Percentiles rank a stretch among this genome's conserved stretches.
phyloP scores from a whole-genome alignment of 2,113 vertebrate genomes.

The Pholis gunnellus region DNA sequence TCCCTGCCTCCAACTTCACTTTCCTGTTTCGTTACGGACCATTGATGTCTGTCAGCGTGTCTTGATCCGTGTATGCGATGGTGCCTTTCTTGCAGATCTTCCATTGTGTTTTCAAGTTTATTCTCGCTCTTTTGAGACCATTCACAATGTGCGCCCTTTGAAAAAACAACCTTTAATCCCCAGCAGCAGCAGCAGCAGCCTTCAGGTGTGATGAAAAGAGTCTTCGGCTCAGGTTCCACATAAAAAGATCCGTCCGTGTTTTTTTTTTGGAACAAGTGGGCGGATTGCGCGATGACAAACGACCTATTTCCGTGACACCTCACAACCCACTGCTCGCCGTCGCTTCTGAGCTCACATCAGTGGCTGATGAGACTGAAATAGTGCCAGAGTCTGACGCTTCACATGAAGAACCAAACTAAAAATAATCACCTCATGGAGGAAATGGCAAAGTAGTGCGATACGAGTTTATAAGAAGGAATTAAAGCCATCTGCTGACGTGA shows the following conservation, averaged over 20 bases:
- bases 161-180: conserved; percentile 13
- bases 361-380: conserved; percentile 58
- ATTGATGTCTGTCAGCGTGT: neutral
- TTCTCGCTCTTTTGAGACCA: neutral
- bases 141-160: conserved; percentile 2
- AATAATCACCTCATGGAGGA: conserved; percentile 30
- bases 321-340: conserved; percentile 38
- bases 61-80: neutral
- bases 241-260: conserved; percentile 21
- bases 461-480: conserved; percentile 7
- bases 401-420: conserved; percentile 28
- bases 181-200: conserved; percentile 5
- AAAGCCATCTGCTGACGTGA: conserved; percentile 9
- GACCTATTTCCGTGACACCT: conserved; percentile 29
- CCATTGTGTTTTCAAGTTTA: neutral
- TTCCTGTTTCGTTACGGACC: neutral
- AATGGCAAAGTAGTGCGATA: neutral
- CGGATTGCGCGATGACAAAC: conserved; percentile 54
- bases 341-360: conserved; percentile 30
- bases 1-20: neutral
- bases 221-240: conserved; percentile 10
- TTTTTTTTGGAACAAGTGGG: conserved; percentile 48
- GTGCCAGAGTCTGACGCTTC: conserved; percentile 18
- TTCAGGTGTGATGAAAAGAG: conserved; percentile 47
- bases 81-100: neutral